These are phyloP conservation scores for Trididemnum nubilum DNA, from an alignment of 23 tunicate genomes.

Conservation along the genomic window DNA sequence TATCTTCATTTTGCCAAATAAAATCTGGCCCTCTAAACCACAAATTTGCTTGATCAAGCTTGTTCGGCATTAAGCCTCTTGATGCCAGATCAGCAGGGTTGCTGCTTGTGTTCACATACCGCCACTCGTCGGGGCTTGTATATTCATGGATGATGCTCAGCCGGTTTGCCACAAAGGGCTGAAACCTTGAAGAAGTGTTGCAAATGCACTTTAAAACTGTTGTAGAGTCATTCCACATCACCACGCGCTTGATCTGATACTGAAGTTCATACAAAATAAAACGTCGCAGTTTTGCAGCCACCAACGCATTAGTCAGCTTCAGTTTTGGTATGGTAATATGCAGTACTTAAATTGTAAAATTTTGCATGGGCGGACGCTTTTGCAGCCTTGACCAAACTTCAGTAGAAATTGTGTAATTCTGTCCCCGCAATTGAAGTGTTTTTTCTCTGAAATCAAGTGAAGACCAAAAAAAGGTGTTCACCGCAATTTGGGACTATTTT, in stretches of 20 bases:
- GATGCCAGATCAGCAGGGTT: constrained; percentile 51
- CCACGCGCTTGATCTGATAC: background rate
- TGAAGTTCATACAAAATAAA: too few relatives aligned
- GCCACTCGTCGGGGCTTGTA: constrained; percentile 24
- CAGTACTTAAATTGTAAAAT: too few relatives aligned
- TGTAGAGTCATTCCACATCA: constrained; percentile 49
- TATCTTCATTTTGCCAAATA: constrained; percentile 7
- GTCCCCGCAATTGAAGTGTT: too few relatives aligned
- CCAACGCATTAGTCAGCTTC: constrained; percentile 7
- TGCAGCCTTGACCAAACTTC: too few relatives aligned
- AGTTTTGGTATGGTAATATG: constrained; percentile 19
- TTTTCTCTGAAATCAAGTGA: too few relatives aligned
- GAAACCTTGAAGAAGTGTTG: constrained; percentile 30
- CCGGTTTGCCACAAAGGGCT: constrained; percentile 62
- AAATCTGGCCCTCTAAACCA: constrained; percentile 50
- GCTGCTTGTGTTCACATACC: constrained; percentile 18
- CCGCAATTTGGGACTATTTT: too few relatives aligned
- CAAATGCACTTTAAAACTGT: constrained; percentile 35
- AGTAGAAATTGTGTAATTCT: too few relatives aligned
- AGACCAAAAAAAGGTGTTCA: too few relatives aligned
- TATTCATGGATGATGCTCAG: constrained; percentile 11
- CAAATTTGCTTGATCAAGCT: background rate
- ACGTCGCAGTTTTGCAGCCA: constrained; percentile 5
- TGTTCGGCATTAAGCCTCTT: constrained; percentile 24
- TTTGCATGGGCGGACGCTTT: too few relatives aligned